A percentile compares a stretch with the other conserved stretches of the same genome.
These are phyloP conservation scores for Drosophila chauvacae DNA, from an alignment of 1,140 invertebrate species.

Conservation along the genomic window DNA sequence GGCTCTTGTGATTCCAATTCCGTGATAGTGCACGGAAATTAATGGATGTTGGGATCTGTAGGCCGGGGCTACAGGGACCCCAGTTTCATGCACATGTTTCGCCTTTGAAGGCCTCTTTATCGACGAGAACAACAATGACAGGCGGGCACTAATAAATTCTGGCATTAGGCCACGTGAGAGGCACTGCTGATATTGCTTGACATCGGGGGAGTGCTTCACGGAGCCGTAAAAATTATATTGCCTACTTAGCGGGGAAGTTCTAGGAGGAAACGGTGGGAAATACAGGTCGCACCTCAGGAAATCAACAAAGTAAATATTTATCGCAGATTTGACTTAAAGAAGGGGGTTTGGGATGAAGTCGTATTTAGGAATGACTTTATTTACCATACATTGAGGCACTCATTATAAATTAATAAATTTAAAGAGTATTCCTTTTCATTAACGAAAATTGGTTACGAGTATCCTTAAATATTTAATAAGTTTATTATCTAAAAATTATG, in stretches of 20 bases:
- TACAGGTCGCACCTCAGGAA: constrained; percentile 7
- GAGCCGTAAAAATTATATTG: constrained; percentile 59
- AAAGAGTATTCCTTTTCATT: no score
- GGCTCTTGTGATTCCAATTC: constrained; percentile 61
- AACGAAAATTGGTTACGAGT: neutral
- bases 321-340: neutral
- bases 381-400: neutral
- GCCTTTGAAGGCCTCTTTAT: constrained; percentile 34
- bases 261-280: neutral
- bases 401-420: neutral
- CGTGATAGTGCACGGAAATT: constrained; percentile 72
- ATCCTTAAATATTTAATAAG: neutral
- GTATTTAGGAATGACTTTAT: neutral
- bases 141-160: constrained; percentile 59
- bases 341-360: neutral
- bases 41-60: constrained; percentile 51
- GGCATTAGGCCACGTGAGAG: constrained; percentile 51
- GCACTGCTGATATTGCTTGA: constrained; percentile 30
- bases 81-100: constrained; percentile 33
- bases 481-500: no score
- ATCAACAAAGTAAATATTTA: constrained; percentile 1
- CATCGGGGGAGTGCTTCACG: constrained; percentile 41
- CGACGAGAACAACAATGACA: constrained; percentile 35
- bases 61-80: neutral
- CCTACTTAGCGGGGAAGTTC: constrained; percentile 25